Conservation (phyloP, 1,140 invertebrate genomes). For the Atta cephalotes region DNA sequence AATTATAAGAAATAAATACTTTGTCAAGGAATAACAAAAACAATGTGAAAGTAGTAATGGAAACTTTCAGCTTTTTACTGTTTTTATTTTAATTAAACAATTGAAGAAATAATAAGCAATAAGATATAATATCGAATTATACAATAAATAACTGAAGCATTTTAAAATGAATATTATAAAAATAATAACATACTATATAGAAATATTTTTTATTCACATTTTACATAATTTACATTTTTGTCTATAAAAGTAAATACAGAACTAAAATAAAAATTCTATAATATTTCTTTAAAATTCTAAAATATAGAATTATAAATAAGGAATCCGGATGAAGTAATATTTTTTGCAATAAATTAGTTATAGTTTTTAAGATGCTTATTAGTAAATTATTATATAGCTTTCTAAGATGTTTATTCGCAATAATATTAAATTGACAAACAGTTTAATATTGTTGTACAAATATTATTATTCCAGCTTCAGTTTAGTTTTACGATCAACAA, state of each 20-base stretch:
- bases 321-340: too few species aligned
- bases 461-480: too few species aligned
- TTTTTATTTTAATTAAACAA: not conserved
- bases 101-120: not conserved
- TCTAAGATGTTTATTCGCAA: too few species aligned
- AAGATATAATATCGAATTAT: not conserved
- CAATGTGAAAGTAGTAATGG: not conserved
- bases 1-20: not conserved
- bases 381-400: too few species aligned
- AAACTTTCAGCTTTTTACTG: not conserved
- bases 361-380: too few species aligned
- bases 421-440: too few species aligned
- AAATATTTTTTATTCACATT: not conserved
- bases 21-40: not conserved
- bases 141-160: not conserved
- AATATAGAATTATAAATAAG: too few species aligned
- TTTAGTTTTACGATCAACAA: too few species aligned
- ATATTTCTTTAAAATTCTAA: too few species aligned
- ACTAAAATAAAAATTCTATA: too few species aligned
- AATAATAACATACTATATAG: not conserved
- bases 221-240: not conserved
- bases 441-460: too few species aligned
- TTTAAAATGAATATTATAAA: not conserved
- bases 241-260: not conserved
- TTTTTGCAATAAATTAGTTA: too few species aligned